Conservation (phyloP, 2,888 invertebrate genomes). For the Coelinius sp. region DNA sequence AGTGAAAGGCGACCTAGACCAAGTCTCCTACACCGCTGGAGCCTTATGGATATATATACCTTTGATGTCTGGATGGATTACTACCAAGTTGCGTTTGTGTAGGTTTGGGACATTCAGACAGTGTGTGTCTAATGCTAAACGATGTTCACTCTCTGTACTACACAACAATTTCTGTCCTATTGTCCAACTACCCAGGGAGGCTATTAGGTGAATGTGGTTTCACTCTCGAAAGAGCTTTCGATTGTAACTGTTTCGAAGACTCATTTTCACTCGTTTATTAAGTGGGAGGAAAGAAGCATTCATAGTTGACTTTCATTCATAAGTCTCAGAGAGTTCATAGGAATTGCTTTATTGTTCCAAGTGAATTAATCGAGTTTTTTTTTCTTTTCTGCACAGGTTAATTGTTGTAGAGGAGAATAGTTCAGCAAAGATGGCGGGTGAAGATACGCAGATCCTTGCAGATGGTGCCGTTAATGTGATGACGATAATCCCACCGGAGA, state of each 20-base stretch:
- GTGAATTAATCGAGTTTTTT: background rate
- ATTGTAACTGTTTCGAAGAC: slow-evolving; percentile 23
- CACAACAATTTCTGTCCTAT: slow-evolving; percentile 28
- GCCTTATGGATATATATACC: slow-evolving; percentile 34
- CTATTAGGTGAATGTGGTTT: slow-evolving; percentile 26
- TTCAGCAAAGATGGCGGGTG: slow-evolving; percentile 59
- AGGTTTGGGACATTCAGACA: slow-evolving; percentile 22
- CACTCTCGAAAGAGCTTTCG: slow-evolving; percentile 36
- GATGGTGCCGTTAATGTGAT: slow-evolving; percentile 60
- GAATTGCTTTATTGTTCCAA: background rate
- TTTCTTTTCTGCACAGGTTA: background rate
- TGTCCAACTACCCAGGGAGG: background rate
- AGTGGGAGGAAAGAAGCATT: background rate
- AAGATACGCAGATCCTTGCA: slow-evolving; percentile 62
- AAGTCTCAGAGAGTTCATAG: background rate
- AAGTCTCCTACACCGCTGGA: slow-evolving; percentile 48
- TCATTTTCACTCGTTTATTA: slow-evolving; percentile 17
- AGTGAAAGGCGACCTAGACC: slow-evolving; percentile 69
- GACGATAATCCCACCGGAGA: slow-evolving; percentile 64
- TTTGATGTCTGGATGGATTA: slow-evolving; percentile 20
- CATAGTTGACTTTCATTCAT: background rate
- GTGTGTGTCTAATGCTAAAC: background rate
- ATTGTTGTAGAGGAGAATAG: background rate
- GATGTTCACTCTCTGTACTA: slow-evolving; percentile 14
- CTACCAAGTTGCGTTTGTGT: slow-evolving; percentile 28